phyloP scores from a whole-genome alignment of 2,888 invertebrate species.

The Oxytorus armatus region DNA sequence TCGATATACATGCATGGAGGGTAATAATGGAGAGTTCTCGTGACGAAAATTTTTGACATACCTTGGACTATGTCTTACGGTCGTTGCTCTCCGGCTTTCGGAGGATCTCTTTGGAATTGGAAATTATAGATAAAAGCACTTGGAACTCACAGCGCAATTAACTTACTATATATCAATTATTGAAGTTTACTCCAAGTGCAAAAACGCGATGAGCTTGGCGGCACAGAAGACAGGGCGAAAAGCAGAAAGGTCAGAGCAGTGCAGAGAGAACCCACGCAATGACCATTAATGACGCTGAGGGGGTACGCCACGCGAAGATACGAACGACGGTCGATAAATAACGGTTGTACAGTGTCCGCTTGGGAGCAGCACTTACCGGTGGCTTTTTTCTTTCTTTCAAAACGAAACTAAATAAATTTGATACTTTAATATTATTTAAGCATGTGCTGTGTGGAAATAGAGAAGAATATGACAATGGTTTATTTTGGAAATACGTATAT shows the following conservation, averaged over 20 bases:
- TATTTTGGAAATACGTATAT: no score
- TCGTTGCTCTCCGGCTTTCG: not conserved
- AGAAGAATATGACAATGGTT: no score
- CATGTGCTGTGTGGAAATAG: no score
- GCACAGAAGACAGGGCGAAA: conserved; percentile 36
- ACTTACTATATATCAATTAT: not conserved
- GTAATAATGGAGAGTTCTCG: conserved; percentile 5
- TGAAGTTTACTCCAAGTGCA: conserved; percentile 11
- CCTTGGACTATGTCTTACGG: conserved; percentile 3
- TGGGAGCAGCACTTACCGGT: not conserved
- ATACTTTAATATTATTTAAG: no score
- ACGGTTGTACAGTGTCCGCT: conserved; percentile 10
- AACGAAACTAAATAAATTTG: no score
- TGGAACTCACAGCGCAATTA: conserved; percentile 11
- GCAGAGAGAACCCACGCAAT: conserved; percentile 27
- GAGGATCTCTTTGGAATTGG: not conserved
- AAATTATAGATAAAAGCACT: not conserved
- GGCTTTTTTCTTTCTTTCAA: no score
- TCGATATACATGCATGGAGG: conserved; percentile 23
- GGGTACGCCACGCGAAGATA: not conserved
- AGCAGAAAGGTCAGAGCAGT: conserved; percentile 40
- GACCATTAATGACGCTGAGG: not conserved
- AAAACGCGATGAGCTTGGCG: conserved; percentile 10
- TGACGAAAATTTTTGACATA: conserved; percentile 22
- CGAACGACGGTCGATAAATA: conserved; percentile 36